Base-by-base conservation (phyloP, 2,888 invertebrate species). In the Scaeva pyrastri region DNA sequence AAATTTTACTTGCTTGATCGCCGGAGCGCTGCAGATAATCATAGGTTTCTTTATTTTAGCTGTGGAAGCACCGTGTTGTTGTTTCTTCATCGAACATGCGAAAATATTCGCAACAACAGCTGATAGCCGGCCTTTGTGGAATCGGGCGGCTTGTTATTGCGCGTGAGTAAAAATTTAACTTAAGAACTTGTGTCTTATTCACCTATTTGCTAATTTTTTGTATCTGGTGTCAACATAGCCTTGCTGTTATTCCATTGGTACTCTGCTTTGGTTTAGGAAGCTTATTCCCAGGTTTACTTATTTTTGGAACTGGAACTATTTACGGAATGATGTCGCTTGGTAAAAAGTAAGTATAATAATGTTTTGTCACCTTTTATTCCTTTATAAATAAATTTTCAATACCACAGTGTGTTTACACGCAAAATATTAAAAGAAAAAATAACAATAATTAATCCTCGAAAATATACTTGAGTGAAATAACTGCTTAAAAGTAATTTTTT, bases 61-160 rank as follows among this genome's bases (percentile, higher is more conserved):
- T 56, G 95, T 98, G 90, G 99, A 99, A 93, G 98, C 99, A 50
- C 99, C 99, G 0, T 99, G 97, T 92, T 99, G 98, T 93, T 99
- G 98, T 93, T 95, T 98, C 93, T 99, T 98, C 93, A 95, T 99
- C 88, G 99, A 98, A 91, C 97, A 97, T 93, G 98, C 99, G 76
- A 97, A 97, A 93, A 95, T 95, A 85, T 93, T 98, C 73, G 97
- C 97, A 80, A 96, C 96, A 90, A 96, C 95, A 93, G 95, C 97
- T 72, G 98, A 98, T 90, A 93, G 94, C 73, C 94, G 97, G 88
- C 98, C 98, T 0, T 95, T 97, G 91, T 98, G 97, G 97, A 96
- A 98, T 91, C 96, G 97, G 93, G 98, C 97, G 12, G 95, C 95
- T 5, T 93, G 95, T 68, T 99, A 98, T 93, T 94, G 97, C 90